These are phyloP conservation scores for Aphodius sticticus DNA, from an alignment of 2,888 invertebrate species.

Conservation along the genomic window DNA sequence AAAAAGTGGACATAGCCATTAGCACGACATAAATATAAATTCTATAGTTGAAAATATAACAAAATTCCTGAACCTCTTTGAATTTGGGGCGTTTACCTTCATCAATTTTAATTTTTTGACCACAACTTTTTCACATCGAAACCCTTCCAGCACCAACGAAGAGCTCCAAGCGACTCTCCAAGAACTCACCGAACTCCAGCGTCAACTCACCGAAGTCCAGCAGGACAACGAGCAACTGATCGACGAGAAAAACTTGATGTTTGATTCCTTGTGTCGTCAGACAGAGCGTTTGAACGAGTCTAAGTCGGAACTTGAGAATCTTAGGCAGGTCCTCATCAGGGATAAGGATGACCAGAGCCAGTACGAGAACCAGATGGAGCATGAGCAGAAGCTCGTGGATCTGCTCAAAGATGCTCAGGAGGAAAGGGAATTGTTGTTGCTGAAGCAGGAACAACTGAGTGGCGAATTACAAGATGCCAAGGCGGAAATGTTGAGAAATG, in stretches of 20 bases:
- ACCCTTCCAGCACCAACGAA: constrained; percentile 77
- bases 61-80: no score
- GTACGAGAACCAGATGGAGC: constrained; percentile 72
- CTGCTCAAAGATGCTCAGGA: constrained; percentile 85
- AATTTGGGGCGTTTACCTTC: no score
- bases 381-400: constrained; percentile 83
- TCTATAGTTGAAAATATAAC: no score
- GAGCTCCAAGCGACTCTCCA: constrained; percentile 94
- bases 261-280: constrained; percentile 90
- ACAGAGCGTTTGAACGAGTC: constrained; percentile 92
- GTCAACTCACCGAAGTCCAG: constrained; percentile 85
- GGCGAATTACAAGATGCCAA: constrained; percentile 73
- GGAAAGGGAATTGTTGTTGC: constrained; percentile 75
- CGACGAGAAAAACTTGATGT: constrained; percentile 88
- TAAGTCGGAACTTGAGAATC: constrained; percentile 81
- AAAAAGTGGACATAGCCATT: no score
- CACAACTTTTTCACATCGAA: no score
- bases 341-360: constrained; percentile 68
- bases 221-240: constrained; percentile 86
- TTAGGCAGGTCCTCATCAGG: constrained; percentile 79
- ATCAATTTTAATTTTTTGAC: no score
- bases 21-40: no score
- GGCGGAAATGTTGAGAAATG: constrained; percentile 66
- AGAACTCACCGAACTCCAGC: constrained; percentile 89
- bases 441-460: constrained; percentile 81